A percentile compares a stretch with the other conserved stretches of the same genome.
Evolutionary conservation across 2,113 vertebrate species (phyloP).

Genomic region (Oncorhynchus keta): DNA sequence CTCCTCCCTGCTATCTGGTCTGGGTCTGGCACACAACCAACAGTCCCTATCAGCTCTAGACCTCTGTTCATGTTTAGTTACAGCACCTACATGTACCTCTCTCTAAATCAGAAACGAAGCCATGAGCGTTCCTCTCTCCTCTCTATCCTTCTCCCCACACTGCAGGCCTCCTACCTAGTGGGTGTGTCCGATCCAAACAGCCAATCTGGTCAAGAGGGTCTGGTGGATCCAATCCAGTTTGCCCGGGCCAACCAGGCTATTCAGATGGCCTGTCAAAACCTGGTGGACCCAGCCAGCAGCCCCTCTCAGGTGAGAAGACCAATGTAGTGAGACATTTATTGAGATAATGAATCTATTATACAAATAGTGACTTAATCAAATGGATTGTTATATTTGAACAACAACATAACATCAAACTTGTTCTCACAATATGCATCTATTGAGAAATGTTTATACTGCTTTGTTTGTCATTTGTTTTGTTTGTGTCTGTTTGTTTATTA

Average conservation of each 20-base stretch:
- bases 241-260: slow-evolving; percentile 96
- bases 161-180: slow-evolving; percentile 92
- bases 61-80: too few relatives aligned
- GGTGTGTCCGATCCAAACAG: slow-evolving; percentile 98
- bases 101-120: too few relatives aligned
- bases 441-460: background rate
- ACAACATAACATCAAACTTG: slow-evolving; percentile 3
- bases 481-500: slow-evolving; percentile 45
- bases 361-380: slow-evolving; percentile 21
- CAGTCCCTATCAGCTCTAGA: too few relatives aligned
- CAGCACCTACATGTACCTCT: too few relatives aligned
- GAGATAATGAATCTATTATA: slow-evolving; percentile 1
- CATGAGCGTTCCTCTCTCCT: slow-evolving; percentile 1
- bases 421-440: background rate
- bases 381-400: slow-evolving; percentile 22
- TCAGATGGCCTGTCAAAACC: slow-evolving; percentile 97
- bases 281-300: slow-evolving; percentile 94
- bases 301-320: slow-evolving; percentile 86
- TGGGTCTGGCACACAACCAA: background rate
- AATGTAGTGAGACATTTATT: background rate
- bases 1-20: background rate
- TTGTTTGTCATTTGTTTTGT: slow-evolving; percentile 8
- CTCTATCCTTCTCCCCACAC: background rate
- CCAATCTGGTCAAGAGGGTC: slow-evolving; percentile 94
- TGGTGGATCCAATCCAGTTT: slow-evolving; percentile 98